phyloP scores from a whole-genome alignment of 2,797 vertebrate species.

The Pipistrellus kuhlii region DNA sequence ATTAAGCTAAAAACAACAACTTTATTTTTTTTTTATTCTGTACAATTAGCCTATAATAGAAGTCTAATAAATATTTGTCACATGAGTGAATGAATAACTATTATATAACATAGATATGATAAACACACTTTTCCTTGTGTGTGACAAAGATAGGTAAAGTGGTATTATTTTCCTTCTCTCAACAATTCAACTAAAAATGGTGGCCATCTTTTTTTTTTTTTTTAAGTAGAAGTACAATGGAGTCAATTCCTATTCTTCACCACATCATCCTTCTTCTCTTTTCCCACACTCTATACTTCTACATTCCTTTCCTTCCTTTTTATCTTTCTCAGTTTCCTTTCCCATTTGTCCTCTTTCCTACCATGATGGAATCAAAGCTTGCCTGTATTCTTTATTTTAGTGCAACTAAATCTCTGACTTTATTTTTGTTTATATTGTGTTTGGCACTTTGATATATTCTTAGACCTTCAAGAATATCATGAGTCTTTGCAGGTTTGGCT shows the following conservation, averaged over 20 bases:
- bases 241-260: accelerated
- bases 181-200: not conserved
- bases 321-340: not conserved
- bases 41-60: not conserved
- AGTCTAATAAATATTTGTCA: not conserved
- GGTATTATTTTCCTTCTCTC: not conserved
- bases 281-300: accelerated
- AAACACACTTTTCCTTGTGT: not conserved
- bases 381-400: not conserved
- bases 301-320: not conserved
- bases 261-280: not conserved
- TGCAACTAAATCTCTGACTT: not conserved
- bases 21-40: not conserved
- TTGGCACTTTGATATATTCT: not conserved
- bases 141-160: not conserved
- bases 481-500: too few species aligned
- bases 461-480: not conserved
- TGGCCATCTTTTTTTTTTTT: not conserved
- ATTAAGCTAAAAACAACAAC: too few species aligned
- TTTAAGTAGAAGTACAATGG: not conserved
- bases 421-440: not conserved
- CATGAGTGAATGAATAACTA: not conserved
- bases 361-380: not conserved
- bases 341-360: not conserved
- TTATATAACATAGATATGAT: not conserved